phyloP scores from a whole-genome alignment of 2,113 vertebrate species.

The Leucoraja erinaceus region DNA sequence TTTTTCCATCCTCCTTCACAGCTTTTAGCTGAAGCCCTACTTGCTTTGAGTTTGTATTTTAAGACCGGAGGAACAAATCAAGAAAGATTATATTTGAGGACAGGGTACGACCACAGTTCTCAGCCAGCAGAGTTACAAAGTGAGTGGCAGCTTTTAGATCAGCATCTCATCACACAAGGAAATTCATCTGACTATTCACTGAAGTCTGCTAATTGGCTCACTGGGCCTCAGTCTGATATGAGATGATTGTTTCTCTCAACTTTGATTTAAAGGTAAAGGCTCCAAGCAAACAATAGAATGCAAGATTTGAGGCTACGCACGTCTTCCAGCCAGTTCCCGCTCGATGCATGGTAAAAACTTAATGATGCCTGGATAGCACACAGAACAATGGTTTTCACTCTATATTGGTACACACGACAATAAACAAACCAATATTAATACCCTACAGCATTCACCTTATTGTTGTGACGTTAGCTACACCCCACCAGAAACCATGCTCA shows the following conservation, averaged over 20 bases:
- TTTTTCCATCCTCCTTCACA: not conserved
- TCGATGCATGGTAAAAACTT: not conserved
- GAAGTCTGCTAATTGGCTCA: not conserved
- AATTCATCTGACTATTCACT: not conserved
- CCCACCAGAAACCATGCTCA: not conserved
- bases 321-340: not conserved
- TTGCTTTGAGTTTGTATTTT: not conserved
- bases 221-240: too few relatives aligned
- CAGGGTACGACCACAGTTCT: not conserved
- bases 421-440: too few relatives aligned
- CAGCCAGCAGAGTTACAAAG: not conserved
- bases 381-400: too few relatives aligned
- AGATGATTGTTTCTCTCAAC: not conserved
- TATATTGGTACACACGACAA: too few relatives aligned
- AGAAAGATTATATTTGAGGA: not conserved
- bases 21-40: not conserved
- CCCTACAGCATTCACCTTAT: not conserved
- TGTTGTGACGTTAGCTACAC: not conserved
- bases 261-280: not conserved
- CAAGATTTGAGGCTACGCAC: too few relatives aligned
- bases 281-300: not conserved
- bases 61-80: not conserved
- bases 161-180: not conserved
- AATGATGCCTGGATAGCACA: not conserved
- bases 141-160: slow-evolving; percentile 2